Percentiles rank a stretch among this genome's conserved stretches.
These are phyloP conservation scores for Melanaphis sacchari DNA, from an alignment of 1,140 invertebrate species.

Conservation along the genomic window DNA sequence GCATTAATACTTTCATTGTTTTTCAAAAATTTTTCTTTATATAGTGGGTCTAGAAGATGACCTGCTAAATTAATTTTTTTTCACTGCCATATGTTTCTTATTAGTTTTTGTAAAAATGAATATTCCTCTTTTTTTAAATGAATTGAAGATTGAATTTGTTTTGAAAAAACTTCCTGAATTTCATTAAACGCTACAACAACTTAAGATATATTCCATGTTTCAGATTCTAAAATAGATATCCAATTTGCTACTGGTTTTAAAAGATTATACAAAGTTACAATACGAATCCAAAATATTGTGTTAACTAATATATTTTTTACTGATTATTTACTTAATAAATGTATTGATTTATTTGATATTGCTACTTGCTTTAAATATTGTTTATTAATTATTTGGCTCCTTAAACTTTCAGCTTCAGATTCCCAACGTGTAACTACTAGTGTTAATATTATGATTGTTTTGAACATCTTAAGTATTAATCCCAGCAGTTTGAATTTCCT, in stretches of 20 bases:
- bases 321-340: conserved; percentile 3
- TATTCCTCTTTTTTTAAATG: neutral
- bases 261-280: neutral
- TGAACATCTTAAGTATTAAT: neutral
- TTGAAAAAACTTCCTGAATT: no score
- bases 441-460: neutral
- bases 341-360: neutral
- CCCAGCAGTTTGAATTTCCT: neutral
- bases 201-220: neutral
- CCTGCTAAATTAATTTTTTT: neutral
- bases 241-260: conserved; percentile 5
- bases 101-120: neutral
- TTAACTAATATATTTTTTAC: neutral
- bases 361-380: conserved; percentile 9
- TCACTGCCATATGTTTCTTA: neutral
- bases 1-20: neutral
- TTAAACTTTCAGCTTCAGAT: neutral
- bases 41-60: neutral
- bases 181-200: neutral
- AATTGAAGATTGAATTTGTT: neutral
- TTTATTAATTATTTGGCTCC: neutral
- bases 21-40: neutral
- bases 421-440: neutral
- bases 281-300: neutral
- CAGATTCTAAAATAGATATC: neutral